phyloP scores from a whole-genome alignment of 2,797 vertebrate genomes.

The Phataginus tetradactyla region DNA sequence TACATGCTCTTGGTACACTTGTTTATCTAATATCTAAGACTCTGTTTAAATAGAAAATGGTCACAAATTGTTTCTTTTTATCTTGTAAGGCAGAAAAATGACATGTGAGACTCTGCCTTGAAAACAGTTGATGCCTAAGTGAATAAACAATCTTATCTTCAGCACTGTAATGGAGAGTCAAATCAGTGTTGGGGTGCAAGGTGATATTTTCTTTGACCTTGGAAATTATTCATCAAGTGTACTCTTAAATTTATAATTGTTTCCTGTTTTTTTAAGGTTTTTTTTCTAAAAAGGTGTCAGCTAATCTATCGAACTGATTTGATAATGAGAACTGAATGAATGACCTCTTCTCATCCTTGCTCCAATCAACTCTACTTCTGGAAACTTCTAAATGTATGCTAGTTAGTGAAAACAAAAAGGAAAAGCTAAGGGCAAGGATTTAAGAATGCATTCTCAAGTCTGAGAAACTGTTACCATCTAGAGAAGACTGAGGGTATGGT shows the following conservation, averaged over 20 bases:
- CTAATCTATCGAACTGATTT: background rate
- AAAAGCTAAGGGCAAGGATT: background rate
- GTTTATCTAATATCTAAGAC: constrained; percentile 57
- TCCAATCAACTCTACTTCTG: background rate
- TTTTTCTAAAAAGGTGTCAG: background rate
- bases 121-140: constrained; percentile 19
- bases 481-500: background rate
- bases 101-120: background rate
- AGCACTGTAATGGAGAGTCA: background rate
- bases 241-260: background rate
- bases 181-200: background rate
- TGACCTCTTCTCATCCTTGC: background rate
- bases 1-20: background rate
- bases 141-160: constrained; percentile 60
- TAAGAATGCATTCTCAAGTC: background rate
- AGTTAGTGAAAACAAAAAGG: background rate
- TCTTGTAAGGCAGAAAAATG: constrained; percentile 60
- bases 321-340: background rate
- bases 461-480: background rate
- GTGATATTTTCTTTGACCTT: constrained; percentile 17
- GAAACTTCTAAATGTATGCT: background rate
- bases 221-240: background rate
- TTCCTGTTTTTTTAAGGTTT: background rate
- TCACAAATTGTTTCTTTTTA: constrained; percentile 60
- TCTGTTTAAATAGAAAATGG: constrained; percentile 60